Evolutionary conservation across 2,888 invertebrate species (phyloP), one percentile per base, ranked within the genome.

Genomic region (Digitonthophagus gazella): DNA sequence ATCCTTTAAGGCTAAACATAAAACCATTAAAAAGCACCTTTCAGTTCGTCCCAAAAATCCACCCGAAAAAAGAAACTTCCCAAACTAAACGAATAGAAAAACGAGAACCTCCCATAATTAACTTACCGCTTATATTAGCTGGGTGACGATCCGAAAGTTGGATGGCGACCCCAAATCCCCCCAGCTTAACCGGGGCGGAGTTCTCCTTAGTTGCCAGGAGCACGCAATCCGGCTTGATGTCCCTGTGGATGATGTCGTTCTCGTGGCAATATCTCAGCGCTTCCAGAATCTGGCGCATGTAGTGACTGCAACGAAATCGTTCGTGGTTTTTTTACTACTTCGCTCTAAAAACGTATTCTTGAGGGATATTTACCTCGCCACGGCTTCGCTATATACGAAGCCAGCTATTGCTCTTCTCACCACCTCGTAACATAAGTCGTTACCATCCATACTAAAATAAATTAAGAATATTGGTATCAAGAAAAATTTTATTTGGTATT

Each of bases 331-430:
- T 44, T 44, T 44, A n/a, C n/a, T n/a, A n/a, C n/a, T n/a, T n/a
- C n/a, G n/a, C n/a, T n/a, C n/a, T n/a, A n/a, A n/a, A n/a, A n/a
- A n/a, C n/a, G n/a, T n/a, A n/a, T n/a, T n/a, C n/a, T n/a, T n/a
- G 28, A 5, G 6, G 28, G 11, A 2, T 71, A 81, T 86, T 87
- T 86, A 97, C 97, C 97, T 98, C 74, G 97, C 97, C 67, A 99
- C 99, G 58, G 98, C 97, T 86, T 99, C 99, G 80, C 98, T 99
- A 86, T 99, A 99, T 71, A 97, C 97, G 84, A 99, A 99, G 73
- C 99, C 98, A 67, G 96, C 93, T 28, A 93, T 91, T 18, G 98
- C 98, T 80, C 98, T 89, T 78, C 97, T 91, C 19, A 97, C 98
- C 74, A 98, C 96, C 87, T 99, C 99, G 84, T 96, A 97, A 84